A percentile compares a stretch with the other conserved stretches of the same genome.
Conservation (phyloP, 2,113 vertebrate species). For the Varanus komodoensis region DNA sequence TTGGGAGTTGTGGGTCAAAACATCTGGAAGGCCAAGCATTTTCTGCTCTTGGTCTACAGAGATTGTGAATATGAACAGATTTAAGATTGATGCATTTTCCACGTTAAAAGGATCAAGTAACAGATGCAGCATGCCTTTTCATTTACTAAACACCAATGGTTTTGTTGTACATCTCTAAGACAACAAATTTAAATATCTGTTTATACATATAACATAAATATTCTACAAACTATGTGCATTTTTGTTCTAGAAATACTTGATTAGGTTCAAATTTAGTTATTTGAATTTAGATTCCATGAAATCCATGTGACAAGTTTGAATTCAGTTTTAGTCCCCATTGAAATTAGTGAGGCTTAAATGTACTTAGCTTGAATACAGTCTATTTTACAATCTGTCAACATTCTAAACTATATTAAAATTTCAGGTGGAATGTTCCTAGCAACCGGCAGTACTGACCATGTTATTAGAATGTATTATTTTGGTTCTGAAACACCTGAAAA, state of each 20-base stretch:
- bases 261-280: not conserved
- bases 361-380: not conserved
- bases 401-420: conserved; percentile 48
- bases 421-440: conserved; percentile 96
- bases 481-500: conserved; percentile 93
- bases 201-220: not conserved
- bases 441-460: conserved; percentile 96
- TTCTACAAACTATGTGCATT: not conserved
- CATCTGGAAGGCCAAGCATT: too few relatives aligned
- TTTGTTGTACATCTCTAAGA: not conserved
- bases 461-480: conserved; percentile 97
- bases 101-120: not conserved
- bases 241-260: not conserved
- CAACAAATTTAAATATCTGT: not conserved
- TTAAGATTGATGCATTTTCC: not conserved
- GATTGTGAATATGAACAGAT: not conserved
- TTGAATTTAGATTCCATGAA: not conserved
- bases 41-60: too few relatives aligned
- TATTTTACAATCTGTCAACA: not conserved
- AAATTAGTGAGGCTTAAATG: not conserved
- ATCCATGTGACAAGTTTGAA: not conserved
- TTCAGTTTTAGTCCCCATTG: not conserved
- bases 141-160: too few relatives aligned
- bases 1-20: too few relatives aligned
- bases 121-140: not conserved